These are phyloP conservation scores for Equus przewalskii DNA, from an alignment of 2,113 vertebrate genomes.

Conservation along the genomic window DNA sequence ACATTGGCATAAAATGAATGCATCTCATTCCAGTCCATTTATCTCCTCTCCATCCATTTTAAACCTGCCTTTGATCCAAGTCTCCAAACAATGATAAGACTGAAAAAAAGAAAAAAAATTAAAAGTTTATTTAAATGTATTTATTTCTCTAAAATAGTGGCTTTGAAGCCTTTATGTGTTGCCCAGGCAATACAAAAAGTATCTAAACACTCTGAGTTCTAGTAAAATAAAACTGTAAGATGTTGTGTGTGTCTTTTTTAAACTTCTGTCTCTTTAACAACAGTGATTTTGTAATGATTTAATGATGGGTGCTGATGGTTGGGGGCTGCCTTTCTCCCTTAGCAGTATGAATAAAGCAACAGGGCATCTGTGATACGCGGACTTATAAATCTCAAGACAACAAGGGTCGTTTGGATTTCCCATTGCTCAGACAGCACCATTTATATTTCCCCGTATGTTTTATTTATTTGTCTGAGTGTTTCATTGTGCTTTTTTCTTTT, in stretches of 20 bases:
- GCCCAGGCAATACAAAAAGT: not conserved
- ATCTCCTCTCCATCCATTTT: not conserved
- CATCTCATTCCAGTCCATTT: not conserved
- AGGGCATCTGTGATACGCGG: slow-evolving; percentile 82
- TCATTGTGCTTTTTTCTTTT: slow-evolving; percentile 71
- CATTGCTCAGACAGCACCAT: slow-evolving; percentile 82
- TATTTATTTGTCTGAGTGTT: slow-evolving; percentile 83
- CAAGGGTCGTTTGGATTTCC: slow-evolving; percentile 83
- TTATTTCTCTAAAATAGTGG: slow-evolving; percentile 38
- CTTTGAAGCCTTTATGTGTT: slow-evolving; percentile 8
- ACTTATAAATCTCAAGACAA: slow-evolving; percentile 85
- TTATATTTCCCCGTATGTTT: slow-evolving; percentile 84
- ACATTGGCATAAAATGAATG: not conserved
- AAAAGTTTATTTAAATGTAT: not conserved
- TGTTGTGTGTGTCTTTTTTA: not conserved
- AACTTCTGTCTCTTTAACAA: slow-evolving; percentile 77
- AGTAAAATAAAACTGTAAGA: not conserved
- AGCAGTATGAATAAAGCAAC: slow-evolving; percentile 86
- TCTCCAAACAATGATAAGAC: not conserved
- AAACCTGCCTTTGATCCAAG: not conserved
- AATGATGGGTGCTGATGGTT: slow-evolving; percentile 84
- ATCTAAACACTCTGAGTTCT: slow-evolving; percentile 1
- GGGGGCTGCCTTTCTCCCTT: slow-evolving; percentile 80
- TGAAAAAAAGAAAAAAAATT: not conserved
- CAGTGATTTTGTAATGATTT: slow-evolving; percentile 83